Base-by-base conservation (phyloP, 2,797 vertebrate genomes). In the Anabas testudineus region DNA sequence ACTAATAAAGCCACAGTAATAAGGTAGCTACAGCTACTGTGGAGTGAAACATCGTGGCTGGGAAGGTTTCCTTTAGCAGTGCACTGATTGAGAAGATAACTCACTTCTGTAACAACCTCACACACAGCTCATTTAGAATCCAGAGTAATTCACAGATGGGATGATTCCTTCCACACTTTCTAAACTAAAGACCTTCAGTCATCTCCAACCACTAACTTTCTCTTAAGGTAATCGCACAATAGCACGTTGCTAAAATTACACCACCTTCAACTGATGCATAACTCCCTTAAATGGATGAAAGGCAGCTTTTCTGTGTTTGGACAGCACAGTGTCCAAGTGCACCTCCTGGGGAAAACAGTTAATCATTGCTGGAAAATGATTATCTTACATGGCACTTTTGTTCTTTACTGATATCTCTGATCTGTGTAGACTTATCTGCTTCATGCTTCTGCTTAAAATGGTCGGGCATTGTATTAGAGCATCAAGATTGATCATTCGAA, bases 191-290 rank as follows among this genome's bases (percentile, higher is more conserved):
- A 16, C 52, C 47, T 56, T 70, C 32, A 45, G 15, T 43, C 37
- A 41, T 56, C 32, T 64, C 13, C 21, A 58, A 56, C 34, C 58
- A 54, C 55, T 10, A 45, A 63, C 53, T 63, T 76, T 55, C 46
- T n/a, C 34, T 15, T 24, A 9, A 22, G 2, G 8, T 7, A 0
- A 14, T 21, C 6, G 42, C 62, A 63, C 58, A 37, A 7, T 13
- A 37, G 43, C 34, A 15, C 37, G 28, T 28, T 2, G 5, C 2
- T 18, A 10, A 34, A 18, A 22, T 76, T 66, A 26, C 57, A 51
- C 22, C 21, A 82, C 13, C 18, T 1, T 9, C 3, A 34, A 24
- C 3, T 10, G 6, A 16, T 15, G 59, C 41, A 67, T 58, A 58
- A 41, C 28, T 26, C 10, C 5, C 42, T 53, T 28, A 39, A 53